Evolutionary conservation across 2,888 invertebrate species (phyloP).

Genomic region (Trypoxylon attenuatum): DNA sequence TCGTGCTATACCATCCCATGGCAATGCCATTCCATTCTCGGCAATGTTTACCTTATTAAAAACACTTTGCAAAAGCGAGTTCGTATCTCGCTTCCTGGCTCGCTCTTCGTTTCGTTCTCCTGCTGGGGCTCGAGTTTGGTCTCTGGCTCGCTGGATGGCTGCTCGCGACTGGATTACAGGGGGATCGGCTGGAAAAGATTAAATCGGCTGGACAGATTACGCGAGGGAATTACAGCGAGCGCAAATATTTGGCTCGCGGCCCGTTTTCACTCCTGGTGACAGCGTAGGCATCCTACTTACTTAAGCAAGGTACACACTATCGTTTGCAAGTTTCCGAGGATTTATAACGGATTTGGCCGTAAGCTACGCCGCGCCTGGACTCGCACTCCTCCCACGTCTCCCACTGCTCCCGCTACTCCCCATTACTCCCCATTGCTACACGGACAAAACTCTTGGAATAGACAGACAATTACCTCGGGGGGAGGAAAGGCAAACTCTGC

Average conservation of each 20-base stretch:
- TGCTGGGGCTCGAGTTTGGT: too few relatives aligned
- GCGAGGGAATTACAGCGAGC: background rate
- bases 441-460: background rate
- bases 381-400: too few relatives aligned
- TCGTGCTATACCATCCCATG: too few relatives aligned
- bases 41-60: background rate
- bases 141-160: too few relatives aligned
- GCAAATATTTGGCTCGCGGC: background rate
- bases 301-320: background rate
- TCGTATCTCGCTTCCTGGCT: too few relatives aligned
- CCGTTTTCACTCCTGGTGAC: background rate
- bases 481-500: background rate
- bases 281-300: background rate
- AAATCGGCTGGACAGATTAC: background rate
- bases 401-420: too few relatives aligned
- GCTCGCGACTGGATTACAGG: background rate
- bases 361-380: background rate
- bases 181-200: background rate
- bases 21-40: too few relatives aligned
- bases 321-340: conserved; percentile 3
- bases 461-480: conserved; percentile 6
- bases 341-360: conserved; percentile 14
- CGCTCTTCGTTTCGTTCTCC: too few relatives aligned
- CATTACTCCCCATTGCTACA: background rate
- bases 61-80: background rate